Base-by-base conservation (phyloP, 1,140 invertebrate genomes). In the Berghia stephanieae region DNA sequence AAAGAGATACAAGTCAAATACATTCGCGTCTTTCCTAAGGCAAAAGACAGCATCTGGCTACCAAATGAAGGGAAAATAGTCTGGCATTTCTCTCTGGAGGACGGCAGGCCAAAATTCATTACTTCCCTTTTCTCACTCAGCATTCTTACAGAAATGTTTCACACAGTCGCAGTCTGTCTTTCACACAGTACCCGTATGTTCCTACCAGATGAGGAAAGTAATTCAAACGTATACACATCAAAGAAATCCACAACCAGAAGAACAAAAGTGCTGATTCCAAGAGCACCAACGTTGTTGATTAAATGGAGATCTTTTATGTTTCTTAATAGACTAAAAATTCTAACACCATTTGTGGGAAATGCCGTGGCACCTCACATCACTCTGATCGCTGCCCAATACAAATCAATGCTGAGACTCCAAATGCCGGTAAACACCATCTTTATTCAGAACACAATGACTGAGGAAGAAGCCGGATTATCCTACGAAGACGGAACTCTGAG, bases 61-160 rank as follows among this genome's bases (percentile, higher is more conserved):
- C 71, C 71, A 2, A 27, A 38, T 24, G 71, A 74, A 31, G 31
- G 46, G 10, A 4, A 42, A 18, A 27, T 60, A 10, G 46, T 74
- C 31, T 74, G 71, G 71, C 55, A 57, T 52, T 74, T 74, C 52
- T n/a, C 24, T 18, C 27, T 74, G 52, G 71, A 36, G 71, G 71
- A 74, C 13, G 71, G 71, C 6, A 24, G 71, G 16, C 49, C 55
- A 52, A 10, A 38, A 18, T 74, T 36, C 49, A 38, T 34, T 36
- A 49, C 31, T 2, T 16, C 49, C n/a, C 46, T 36, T 3, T 44
- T 74, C n/a, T 36, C 49, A 10, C 43, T 74, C 42, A 55, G 55
- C 52, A 27, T 40, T 24, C 55, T 74, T 31, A 31, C 24, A 10
- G 36, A 31, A 16, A 36, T 74, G 71, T 49, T 55, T n/a, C 71